These are phyloP conservation scores for Chlorodrepanis virens DNA, from an alignment of 2,113 vertebrate genomes.

Conservation along the genomic window DNA sequence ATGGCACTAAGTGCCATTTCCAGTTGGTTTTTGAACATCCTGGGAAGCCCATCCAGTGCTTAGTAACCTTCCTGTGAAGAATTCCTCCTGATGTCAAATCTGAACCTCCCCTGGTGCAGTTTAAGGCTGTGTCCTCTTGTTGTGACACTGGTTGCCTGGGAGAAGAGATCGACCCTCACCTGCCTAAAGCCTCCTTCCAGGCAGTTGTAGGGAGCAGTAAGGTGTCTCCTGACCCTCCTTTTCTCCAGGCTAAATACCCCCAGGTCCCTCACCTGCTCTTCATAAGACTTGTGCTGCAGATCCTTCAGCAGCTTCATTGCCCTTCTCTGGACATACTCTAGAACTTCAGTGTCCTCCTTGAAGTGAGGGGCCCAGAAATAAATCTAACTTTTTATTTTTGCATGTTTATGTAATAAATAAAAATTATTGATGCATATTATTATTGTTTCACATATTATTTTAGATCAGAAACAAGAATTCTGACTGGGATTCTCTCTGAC, in stretches of 20 bases:
- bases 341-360: not conserved
- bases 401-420: not conserved
- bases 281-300: not conserved
- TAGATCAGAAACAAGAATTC: not conserved
- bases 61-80: not conserved
- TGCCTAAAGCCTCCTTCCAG: accelerated
- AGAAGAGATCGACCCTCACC: accelerated
- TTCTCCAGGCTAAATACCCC: not conserved
- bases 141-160: not conserved
- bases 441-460: not conserved
- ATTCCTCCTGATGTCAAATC: not conserved
- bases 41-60: not conserved
- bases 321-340: not conserved
- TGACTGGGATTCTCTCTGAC: not conserved
- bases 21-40: not conserved
- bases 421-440: not conserved
- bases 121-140: not conserved
- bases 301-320: not conserved
- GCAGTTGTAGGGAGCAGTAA: not conserved
- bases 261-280: accelerated
- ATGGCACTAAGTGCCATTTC: not conserved
- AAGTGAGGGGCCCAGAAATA: not conserved
- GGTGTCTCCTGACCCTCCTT: not conserved
- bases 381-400: not conserved
- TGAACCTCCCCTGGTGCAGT: not conserved